Base-by-base conservation (phyloP, 2,888 invertebrate species). In the Shargacucullia verbasci region DNA sequence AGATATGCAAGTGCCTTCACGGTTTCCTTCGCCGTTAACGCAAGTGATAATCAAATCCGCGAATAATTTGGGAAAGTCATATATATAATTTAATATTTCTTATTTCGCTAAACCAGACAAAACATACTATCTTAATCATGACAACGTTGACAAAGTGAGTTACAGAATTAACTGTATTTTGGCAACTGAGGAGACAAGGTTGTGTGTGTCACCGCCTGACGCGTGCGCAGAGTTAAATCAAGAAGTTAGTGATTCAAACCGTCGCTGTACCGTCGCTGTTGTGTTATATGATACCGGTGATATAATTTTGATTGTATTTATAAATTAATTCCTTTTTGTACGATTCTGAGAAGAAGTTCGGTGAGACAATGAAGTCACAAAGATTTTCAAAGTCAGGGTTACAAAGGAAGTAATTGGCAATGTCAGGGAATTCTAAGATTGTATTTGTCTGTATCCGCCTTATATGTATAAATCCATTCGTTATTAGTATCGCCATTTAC, bases 141-240 rank as follows among this genome's bases (percentile, higher is more conserved):
- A 53, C 64, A 61, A 43, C 56, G 54, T 64, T 57, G 62, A 71
- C 73, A 73, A 67, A 74, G 65, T 68, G 67, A 62, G 71, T 64
- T 72, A 59, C 76, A 60, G 70, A 81, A 79, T 82, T 76, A 81
- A 80, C 81, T 66, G 76, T 61, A 75, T 79, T 79, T 83, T 83
- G 84, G 81, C 83, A 80, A 82, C 81, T 84, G 77, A 73, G 65
- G 72, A 72, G 66, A 64, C 83, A 79, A 83, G 82, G 81, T 75
- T 79, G 76, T 45, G 58, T 83, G 83, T 81, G 81, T 82, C 82
- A 82, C 68, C 60, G 48, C 27, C 37, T 73, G 80, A 78, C 70
- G 71, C 59, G 69, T 33, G 52, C 27, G 49, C 41, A 6, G 58
- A 60, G 72, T 74, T 75, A 75, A 64, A 72, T 69, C 48, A 57